A percentile compares a stretch with the other conserved stretches of the same genome.
These are phyloP conservation scores for Notarius quadriscutis DNA, from an alignment of 2,113 vertebrate species.

Conservation along the genomic window DNA sequence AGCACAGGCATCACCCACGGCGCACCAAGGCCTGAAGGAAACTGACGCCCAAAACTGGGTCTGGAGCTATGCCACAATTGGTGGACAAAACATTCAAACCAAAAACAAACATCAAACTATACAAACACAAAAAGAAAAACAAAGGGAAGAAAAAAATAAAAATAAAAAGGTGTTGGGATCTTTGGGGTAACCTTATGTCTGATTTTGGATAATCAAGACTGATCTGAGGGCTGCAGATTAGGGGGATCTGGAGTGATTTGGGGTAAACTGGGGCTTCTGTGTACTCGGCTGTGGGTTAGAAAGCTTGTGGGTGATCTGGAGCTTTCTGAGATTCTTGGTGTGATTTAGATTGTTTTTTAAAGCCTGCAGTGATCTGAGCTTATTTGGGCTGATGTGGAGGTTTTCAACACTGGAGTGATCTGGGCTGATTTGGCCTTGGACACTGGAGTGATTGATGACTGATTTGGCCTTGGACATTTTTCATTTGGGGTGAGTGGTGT, in stretches of 20 bases:
- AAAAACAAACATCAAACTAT: too few species aligned
- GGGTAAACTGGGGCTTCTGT: neutral
- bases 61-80: too few species aligned
- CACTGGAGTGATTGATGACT: neutral
- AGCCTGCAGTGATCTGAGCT: neutral
- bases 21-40: too few species aligned
- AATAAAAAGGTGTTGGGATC: neutral
- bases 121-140: too few species aligned
- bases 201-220: neutral
- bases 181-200: neutral
- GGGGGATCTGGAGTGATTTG: neutral
- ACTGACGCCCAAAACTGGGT: too few species aligned
- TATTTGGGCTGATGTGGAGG: neutral
- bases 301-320: neutral
- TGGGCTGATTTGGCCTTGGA: neutral
- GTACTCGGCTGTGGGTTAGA: neutral
- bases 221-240: neutral
- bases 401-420: neutral
- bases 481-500: conserved; percentile 14
- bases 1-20: too few species aligned
- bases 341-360: neutral
- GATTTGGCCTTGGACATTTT: neutral
- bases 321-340: neutral
- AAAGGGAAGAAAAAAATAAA: too few species aligned
- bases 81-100: too few species aligned